Evolutionary conservation across 2,888 invertebrate species (phyloP), one percentile per base, ranked within the genome.

Genomic region (Oxytorus armatus): DNA sequence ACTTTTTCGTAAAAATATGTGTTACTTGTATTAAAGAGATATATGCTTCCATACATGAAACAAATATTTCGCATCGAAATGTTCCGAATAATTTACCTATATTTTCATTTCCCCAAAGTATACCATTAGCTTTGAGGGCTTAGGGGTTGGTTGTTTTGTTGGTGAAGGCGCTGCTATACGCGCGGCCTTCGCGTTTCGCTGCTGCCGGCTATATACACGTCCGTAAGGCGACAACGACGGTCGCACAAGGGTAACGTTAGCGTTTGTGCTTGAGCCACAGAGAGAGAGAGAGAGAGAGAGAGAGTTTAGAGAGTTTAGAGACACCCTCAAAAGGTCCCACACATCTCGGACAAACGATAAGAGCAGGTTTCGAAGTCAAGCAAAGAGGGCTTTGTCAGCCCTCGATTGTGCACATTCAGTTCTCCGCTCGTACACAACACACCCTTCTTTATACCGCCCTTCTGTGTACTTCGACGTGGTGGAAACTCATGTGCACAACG

Each of bases 321-420:
- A 57, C 33, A 72, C 51, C 44, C 51, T 78, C 79, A 76, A 79
- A 76, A 79, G 79, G 51, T 70, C 16, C 61, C 39, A 44, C 55
- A 55, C 44, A 72, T 72, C 59, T 53, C 42, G 42, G 36, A 39
- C 51, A 63, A 73, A 8, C 36, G n/a, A n/a, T n/a, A n/a, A n/a
- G n/a, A 59, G 44, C 61, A 18, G 18, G 59, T 11, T 29, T 18
- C n/a, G n/a, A 55, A 39, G 25, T 33, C 42, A 11, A 29, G 49
- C 65, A 69, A 44, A 21, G 59, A 51, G 53, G 39, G 69, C 79
- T 79, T 79, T 79, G 79, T 72, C 44, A n/a, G 51, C 47, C 29
- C 51, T 72, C 25, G 25, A 65, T 65, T 57, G 68, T 74, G 61
- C 78, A 69, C 44, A 70, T 79, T 10, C 57, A 51, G 42, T 42